phyloP scores from a whole-genome alignment of 2,888 invertebrate species.

The Caenorhabditis japonica region DNA sequence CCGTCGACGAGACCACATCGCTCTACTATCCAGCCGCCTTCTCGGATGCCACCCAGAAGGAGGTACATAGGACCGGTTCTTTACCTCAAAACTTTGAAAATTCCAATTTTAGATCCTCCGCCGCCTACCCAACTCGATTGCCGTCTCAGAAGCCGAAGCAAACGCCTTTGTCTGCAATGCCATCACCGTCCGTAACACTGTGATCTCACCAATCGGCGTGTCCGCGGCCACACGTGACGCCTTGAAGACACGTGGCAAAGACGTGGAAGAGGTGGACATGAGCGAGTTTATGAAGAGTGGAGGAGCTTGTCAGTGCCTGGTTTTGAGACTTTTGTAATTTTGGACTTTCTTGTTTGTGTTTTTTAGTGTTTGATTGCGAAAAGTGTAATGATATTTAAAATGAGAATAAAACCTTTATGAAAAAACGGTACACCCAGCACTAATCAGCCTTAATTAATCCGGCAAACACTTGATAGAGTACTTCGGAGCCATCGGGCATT shows the following conservation, averaged over 20 bases:
- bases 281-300: conserved; percentile 77
- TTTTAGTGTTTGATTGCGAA: no score
- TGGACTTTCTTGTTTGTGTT: no score
- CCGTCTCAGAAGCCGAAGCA: conserved; percentile 72
- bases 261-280: conserved; percentile 65
- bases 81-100: no score
- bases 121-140: conserved; percentile 74
- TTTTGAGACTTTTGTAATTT: conserved; percentile 70
- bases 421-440: no score
- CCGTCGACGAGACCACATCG: conserved; percentile 71
- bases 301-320: conserved; percentile 77
- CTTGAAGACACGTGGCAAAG: conserved; percentile 68
- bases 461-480: conserved; percentile 34
- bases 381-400: no score
- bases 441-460: conserved; percentile 30
- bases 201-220: conserved; percentile 76
- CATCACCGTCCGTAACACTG: conserved; percentile 71
- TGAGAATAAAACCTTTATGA: no score
- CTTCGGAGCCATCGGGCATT: conserved; percentile 30
- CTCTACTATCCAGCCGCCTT: conserved; percentile 76
- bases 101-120: conserved; percentile 63
- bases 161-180: conserved; percentile 76
- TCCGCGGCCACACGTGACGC: conserved; percentile 55
- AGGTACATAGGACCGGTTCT: conserved; percentile 51
- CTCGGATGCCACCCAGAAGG: conserved; percentile 65